Conservation (phyloP, 2,797 vertebrate genomes). For the Darevskia nairensis region DNA sequence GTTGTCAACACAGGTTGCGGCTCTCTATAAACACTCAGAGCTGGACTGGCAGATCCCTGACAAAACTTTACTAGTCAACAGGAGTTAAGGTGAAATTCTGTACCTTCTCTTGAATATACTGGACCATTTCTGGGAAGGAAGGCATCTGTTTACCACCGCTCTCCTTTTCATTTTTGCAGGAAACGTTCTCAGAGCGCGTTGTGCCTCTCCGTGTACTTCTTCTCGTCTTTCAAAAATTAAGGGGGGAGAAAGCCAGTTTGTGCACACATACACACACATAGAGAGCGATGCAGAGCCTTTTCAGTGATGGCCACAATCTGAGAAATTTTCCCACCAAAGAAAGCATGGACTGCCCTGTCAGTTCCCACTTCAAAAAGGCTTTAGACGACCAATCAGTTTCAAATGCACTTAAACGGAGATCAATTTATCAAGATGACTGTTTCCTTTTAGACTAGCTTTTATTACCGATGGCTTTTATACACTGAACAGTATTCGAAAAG, state of each 20-base stretch:
- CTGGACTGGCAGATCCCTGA: too few relatives aligned
- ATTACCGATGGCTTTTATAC: too few relatives aligned
- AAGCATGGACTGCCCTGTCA: not conserved
- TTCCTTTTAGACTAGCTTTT: too few relatives aligned
- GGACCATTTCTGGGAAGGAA: conserved; percentile 96
- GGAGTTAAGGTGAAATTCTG: conserved; percentile 19
- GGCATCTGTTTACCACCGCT: conserved; percentile 89
- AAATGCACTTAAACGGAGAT: not conserved
- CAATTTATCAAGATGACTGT: too few relatives aligned
- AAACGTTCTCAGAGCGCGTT: conserved; percentile 86
- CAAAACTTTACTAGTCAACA: not conserved
- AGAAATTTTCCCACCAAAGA: not conserved
- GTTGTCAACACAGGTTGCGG: too few relatives aligned
- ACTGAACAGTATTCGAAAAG: too few relatives aligned
- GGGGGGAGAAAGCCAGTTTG: conserved; percentile 34
- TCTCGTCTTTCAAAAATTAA: conserved; percentile 84
- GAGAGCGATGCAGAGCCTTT: not conserved
- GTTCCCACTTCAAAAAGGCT: not conserved
- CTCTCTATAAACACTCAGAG: too few relatives aligned
- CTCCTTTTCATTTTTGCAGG: conserved; percentile 86
- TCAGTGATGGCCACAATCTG: not conserved
- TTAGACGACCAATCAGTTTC: not conserved
- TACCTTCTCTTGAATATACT: conserved; percentile 97
- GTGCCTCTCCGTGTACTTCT: conserved; percentile 93
- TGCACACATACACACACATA: not conserved